A percentile compares a stretch with the other conserved stretches of the same genome.
Evolutionary conservation across 35 echinoderm and acorn worm species (phyloP).

Genomic region (Chiridota heheva): DNA sequence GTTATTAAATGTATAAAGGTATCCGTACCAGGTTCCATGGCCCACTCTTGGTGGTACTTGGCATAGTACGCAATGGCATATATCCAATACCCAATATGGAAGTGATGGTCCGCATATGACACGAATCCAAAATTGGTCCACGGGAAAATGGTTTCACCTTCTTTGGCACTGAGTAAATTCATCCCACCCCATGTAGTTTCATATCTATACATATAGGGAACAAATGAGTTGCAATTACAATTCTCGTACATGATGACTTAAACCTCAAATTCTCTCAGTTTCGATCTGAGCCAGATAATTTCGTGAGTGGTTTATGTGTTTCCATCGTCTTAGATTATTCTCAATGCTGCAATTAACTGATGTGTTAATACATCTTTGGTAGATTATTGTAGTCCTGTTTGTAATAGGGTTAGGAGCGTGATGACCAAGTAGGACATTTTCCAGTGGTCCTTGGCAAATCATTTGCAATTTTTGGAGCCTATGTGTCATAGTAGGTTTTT

Average conservation of each 20-base stretch:
- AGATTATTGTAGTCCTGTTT: too few species aligned
- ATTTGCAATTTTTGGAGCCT: too few species aligned
- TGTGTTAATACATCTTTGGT: too few species aligned
- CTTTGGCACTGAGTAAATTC: conserved; percentile 53
- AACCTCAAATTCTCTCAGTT: too few species aligned
- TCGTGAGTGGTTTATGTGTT: background rate
- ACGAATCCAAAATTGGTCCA: conserved; percentile 91
- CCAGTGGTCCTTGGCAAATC: too few species aligned
- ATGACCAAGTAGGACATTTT: too few species aligned
- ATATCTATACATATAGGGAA: conserved; percentile 48
- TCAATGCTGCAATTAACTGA: too few species aligned
- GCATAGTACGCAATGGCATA: conserved; percentile 90
- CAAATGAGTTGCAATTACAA: too few species aligned
- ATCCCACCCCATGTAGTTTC: conserved; percentile 91
- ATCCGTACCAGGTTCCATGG: conserved; percentile 51
- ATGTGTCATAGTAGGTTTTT: too few species aligned
- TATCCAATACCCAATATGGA: conserved; percentile 78
- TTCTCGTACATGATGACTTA: too few species aligned
- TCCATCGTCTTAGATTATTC: too few species aligned
- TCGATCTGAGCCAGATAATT: background rate
- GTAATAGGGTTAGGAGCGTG: too few species aligned
- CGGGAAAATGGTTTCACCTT: conserved; percentile 44
- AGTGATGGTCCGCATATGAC: conserved; percentile 80
- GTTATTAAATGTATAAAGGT: background rate
- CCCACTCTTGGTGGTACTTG: conserved; percentile 77